Evolutionary conservation across 2,113 vertebrate genomes (phyloP), one percentile per base, ranked within the genome.

Genomic region (Hippopotamus amphibius): DNA sequence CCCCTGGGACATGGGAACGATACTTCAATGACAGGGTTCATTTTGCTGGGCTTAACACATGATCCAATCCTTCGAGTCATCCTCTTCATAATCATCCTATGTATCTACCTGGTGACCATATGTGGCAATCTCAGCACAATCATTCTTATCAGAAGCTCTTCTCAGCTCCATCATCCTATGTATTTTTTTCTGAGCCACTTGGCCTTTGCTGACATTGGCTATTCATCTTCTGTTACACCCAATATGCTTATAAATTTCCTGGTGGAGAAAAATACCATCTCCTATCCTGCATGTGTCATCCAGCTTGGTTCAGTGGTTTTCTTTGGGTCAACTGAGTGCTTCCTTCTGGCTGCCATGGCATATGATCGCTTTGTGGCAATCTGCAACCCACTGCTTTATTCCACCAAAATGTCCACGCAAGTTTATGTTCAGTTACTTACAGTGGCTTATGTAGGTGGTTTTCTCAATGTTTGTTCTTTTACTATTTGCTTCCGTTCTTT

Each of bases 311-410:
- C 61, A 2, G 22, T 7, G 8, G 79, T 0, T 9, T 85, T 92
- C n/a, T 96, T 95, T 83, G 95, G 90, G 30, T 15, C 93, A 46
- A 30, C 10, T 2, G 95, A 97, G 30, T 83, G 79, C 28, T 95
- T 97, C 21, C 53, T 97, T 41, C n/a, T 97, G 46, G 97, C 97
- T 87, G 50, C 15, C 24, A 96, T 94, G 97, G 87, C 90, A 0
- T 97, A 96, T 87, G 97, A 97, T 68, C n/a, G 63, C 15, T 97
- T 96, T 21, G 5, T 96, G 50, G 96, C 95, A 41, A 95, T 95
- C 43, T 90, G 88, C 57, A 90, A 19, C 11, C 93, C 93, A 3
- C 63, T 95, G 30, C 91, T 96, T 24, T 96, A 97, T 61, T 80
- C 88, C 7, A 37, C 61, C 55, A 94, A 87, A 89, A 90, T 97